Evolutionary conservation across 2,113 vertebrate genomes (phyloP).

Genomic region (Noturus placidus): DNA sequence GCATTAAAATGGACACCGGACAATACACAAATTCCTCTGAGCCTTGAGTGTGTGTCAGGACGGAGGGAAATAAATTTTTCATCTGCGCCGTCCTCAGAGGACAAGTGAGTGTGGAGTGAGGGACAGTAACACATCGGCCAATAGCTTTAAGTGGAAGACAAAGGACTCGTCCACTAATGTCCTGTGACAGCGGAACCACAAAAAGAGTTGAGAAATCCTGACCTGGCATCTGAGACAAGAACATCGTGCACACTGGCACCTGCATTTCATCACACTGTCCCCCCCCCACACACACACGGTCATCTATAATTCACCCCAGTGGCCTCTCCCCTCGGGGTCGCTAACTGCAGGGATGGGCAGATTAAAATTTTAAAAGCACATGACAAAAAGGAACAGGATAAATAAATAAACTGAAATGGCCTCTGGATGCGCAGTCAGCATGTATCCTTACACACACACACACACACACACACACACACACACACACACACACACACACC

Average conservation of each 20-base stretch:
- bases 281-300: conserved; percentile 45
- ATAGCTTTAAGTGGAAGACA: conserved; percentile 48
- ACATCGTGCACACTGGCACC: conserved; percentile 65
- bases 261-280: conserved; percentile 51
- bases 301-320: conserved; percentile 75
- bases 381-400: conserved; percentile 76
- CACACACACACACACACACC: conserved; percentile 5
- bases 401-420: conserved; percentile 70
- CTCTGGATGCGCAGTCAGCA: conserved; percentile 55
- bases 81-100: conserved; percentile 35
- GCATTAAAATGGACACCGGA: neutral
- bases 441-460: conserved; percentile 38
- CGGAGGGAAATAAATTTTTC: conserved; percentile 42
- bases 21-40: neutral
- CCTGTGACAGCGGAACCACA: conserved; percentile 44
- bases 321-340: conserved; percentile 67
- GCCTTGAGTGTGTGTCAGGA: neutral
- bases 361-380: conserved; percentile 79
- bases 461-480: conserved; percentile 39
- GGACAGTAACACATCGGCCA: conserved; percentile 14
- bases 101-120: conserved; percentile 34
- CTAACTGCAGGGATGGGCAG: conserved; percentile 62
- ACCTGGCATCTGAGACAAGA: conserved; percentile 48
- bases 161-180: conserved; percentile 43
- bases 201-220: conserved; percentile 43